Evolutionary conservation across 2,888 invertebrate genomes (phyloP), one percentile per base, ranked within the genome.

Genomic region (Harpagoxenus sublaevis): DNA sequence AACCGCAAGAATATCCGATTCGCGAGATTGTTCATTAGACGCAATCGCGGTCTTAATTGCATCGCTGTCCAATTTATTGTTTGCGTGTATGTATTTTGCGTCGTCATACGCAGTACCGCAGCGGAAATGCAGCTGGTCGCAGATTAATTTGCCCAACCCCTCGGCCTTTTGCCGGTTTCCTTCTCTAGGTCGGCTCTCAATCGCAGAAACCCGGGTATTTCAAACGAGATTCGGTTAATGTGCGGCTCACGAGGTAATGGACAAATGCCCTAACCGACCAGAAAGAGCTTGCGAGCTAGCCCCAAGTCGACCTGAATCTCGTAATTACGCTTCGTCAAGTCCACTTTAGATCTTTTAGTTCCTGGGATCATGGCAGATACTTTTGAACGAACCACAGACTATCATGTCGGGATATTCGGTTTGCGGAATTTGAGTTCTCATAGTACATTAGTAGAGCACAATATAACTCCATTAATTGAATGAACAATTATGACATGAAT

Each of bases 61-160:
- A 55, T 66, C 39, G 35, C 18, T 28, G 51, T 48, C 66, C 51
- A 66, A 83, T 83, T 83, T 66, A 60, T 66, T 79, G 57, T 39
- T 57, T 31, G 60, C 48, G 28, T 35, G 60, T 48, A 51, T 63
- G 78, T 66, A 78, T 78, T 70, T 84, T 68, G 79, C 65, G 55
- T 70, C 62, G 78, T 68, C 68, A 60, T 23, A 23, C 63, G 62
- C 62, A 42, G 70, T 68, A 86, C 84, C 89, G 71, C 87, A 87
- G 2, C 62, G 84, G 83, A 88, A 85, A 78, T 86, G 86, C 74
- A 75, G 79, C 71, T 85, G 78, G 66, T 48, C 39, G 63, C 55
- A 28, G 79, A 83, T 84, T 87, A 87, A 75, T 87, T 89, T 84
- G 57, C 55, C 60, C 77, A 62, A 83, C 42, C 73, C 68, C 45